A percentile compares a stretch with the other conserved stretches of the same genome.
Evolutionary conservation across 2,113 vertebrate species (phyloP).

Genomic region (Paramormyrops kingsleyae): DNA sequence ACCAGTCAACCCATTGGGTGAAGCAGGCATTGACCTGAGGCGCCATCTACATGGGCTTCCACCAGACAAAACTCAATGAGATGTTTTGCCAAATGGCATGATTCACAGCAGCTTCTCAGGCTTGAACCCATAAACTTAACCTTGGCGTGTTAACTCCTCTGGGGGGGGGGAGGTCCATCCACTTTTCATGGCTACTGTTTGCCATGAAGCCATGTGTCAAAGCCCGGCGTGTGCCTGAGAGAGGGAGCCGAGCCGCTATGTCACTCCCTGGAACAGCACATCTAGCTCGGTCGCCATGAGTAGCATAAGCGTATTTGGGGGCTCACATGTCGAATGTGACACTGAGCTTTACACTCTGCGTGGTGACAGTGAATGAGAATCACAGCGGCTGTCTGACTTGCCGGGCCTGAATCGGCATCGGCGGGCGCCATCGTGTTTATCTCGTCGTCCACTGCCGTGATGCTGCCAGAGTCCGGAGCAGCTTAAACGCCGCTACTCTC

Average conservation of each 20-base stretch:
- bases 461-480: not conserved
- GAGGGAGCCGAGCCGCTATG: constrained; percentile 20
- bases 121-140: constrained; percentile 1
- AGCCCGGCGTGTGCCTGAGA: constrained; percentile 11
- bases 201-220: constrained; percentile 4
- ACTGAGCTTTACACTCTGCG: constrained; percentile 25
- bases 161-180: not conserved
- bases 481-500: constrained; percentile 16
- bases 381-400: not conserved
- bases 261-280: constrained; percentile 24
- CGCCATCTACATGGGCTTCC: not conserved
- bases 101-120: not conserved
- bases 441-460: not conserved
- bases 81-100: not conserved
- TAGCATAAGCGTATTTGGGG: constrained; percentile 31
- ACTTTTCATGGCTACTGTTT: not conserved
- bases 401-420: not conserved
- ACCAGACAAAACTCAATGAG: not conserved
- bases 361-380: constrained; percentile 18
- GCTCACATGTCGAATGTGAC: constrained; percentile 28
- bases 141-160: not conserved
- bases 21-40: not conserved
- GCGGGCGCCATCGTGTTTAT: not conserved
- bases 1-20: not conserved
- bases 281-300: constrained; percentile 28